phyloP scores from a whole-genome alignment of 2,113 vertebrate species.

The Platysteira castanea region DNA sequence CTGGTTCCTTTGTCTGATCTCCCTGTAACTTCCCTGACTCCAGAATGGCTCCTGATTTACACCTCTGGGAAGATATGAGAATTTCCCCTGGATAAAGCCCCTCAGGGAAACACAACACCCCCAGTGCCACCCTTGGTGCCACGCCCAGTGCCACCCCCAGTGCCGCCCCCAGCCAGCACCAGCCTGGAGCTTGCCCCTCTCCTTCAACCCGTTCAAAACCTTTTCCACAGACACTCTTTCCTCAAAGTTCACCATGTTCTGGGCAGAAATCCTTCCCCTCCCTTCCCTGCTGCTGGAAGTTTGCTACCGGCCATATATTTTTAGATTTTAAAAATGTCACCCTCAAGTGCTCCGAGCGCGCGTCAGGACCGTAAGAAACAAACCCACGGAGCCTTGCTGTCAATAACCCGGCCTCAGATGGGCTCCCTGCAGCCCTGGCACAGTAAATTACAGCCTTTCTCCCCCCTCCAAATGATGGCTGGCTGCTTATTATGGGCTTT shows the following conservation, averaged over 20 bases:
- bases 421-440: slow-evolving; percentile 40
- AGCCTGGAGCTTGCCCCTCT: background rate
- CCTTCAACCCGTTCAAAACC: background rate
- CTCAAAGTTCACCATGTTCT: background rate
- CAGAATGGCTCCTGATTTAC: background rate
- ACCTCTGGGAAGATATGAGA: fast-evolving
- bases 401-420: slow-evolving; percentile 28
- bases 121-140: background rate
- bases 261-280: background rate
- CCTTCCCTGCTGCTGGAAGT: background rate
- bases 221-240: background rate
- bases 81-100: background rate
- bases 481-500: slow-evolving; percentile 51
- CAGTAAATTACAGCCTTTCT: slow-evolving; percentile 26
- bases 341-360: background rate
- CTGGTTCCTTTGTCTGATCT: background rate
- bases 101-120: background rate
- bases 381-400: background rate
- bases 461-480: background rate
- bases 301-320: background rate
- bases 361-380: background rate
- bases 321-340: slow-evolving; percentile 49
- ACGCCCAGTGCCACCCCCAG: too few species aligned
- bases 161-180: background rate
- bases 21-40: background rate